A percentile compares a stretch with the other conserved stretches of the same genome.
Conservation (phyloP, 2,113 vertebrate genomes). For the Dipodomys merriami region DNA sequence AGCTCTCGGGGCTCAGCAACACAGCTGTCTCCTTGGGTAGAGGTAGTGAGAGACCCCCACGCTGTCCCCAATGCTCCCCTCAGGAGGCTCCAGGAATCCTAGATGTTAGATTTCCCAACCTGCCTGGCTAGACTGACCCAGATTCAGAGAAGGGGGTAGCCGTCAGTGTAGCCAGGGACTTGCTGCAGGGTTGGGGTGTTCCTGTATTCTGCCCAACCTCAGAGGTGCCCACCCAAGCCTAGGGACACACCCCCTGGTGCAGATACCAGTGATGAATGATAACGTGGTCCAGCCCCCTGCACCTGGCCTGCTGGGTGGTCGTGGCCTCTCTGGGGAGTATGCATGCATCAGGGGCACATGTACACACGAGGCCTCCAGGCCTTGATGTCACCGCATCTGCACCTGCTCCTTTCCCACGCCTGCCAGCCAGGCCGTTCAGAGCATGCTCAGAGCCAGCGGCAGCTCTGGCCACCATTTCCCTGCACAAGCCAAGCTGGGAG, state of each 20-base stretch:
- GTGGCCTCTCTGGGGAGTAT: rapidly evolving
- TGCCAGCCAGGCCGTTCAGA: background rate
- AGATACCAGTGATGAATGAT: too few relatives aligned
- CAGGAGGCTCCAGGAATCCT: background rate
- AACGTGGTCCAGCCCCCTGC: too few relatives aligned
- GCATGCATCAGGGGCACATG: background rate
- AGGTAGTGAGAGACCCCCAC: rapidly evolving
- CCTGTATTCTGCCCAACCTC: background rate
- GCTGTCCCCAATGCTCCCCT: background rate
- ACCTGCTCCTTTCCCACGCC: constrained; percentile 47
- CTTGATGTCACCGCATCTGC: background rate
- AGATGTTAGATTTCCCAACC: background rate
- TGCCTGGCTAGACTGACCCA: background rate
- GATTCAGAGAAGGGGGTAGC: background rate
- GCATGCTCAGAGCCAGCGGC: background rate
- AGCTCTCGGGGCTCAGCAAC: background rate
- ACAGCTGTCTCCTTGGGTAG: background rate
- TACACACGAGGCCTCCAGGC: background rate
- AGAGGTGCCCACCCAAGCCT: background rate
- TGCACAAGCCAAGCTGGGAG: background rate
- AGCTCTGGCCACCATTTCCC: rapidly evolving
- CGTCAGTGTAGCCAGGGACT: background rate
- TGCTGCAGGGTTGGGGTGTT: background rate
- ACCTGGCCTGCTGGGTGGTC: background rate
- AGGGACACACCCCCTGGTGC: too few relatives aligned